These are phyloP conservation scores for Tetragnatha montana DNA, from an alignment of 2,888 invertebrate genomes.

Conservation along the genomic window DNA sequence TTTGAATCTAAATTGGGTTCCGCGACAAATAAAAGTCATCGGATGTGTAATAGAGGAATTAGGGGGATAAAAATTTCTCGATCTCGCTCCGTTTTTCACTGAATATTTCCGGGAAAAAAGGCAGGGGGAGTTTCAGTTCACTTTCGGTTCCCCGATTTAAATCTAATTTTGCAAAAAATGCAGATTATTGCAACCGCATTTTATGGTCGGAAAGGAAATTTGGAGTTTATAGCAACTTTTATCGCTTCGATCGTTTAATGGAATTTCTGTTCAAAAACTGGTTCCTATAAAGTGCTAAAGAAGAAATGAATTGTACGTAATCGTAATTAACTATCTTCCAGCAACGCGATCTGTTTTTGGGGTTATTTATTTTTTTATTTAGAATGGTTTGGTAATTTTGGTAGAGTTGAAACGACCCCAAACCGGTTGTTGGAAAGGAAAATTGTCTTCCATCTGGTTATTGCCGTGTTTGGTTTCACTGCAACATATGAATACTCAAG, in stretches of 20 bases:
- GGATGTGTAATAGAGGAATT: slow-evolving; percentile 46
- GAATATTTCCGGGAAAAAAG: slow-evolving; percentile 41
- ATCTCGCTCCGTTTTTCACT: slow-evolving; percentile 14
- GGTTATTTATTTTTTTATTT: too few relatives aligned
- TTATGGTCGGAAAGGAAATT: slow-evolving; percentile 1
- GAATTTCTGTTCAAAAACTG: too few relatives aligned
- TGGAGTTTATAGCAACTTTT: neutral
- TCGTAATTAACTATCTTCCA: too few relatives aligned
- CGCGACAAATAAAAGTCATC: slow-evolving; percentile 51
- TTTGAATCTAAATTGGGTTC: slow-evolving; percentile 50
- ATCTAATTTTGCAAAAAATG: neutral
- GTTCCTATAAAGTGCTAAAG: too few relatives aligned
- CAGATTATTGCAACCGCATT: slow-evolving; percentile 37
- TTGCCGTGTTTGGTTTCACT: too few relatives aligned
- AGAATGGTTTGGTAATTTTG: too few relatives aligned
- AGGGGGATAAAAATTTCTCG: slow-evolving; percentile 41
- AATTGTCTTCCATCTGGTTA: too few relatives aligned
- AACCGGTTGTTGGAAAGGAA: too few relatives aligned
- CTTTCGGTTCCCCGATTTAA: neutral
- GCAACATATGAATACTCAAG: too few relatives aligned
- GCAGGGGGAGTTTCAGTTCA: neutral
- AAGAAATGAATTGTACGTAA: too few relatives aligned
- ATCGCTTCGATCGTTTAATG: neutral
- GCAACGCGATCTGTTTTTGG: too few relatives aligned
- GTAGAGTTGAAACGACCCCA: too few relatives aligned